Evolutionary conservation across 2,113 vertebrate genomes (phyloP), one percentile per base, ranked within the genome.

Genomic region (Scomber colias): DNA sequence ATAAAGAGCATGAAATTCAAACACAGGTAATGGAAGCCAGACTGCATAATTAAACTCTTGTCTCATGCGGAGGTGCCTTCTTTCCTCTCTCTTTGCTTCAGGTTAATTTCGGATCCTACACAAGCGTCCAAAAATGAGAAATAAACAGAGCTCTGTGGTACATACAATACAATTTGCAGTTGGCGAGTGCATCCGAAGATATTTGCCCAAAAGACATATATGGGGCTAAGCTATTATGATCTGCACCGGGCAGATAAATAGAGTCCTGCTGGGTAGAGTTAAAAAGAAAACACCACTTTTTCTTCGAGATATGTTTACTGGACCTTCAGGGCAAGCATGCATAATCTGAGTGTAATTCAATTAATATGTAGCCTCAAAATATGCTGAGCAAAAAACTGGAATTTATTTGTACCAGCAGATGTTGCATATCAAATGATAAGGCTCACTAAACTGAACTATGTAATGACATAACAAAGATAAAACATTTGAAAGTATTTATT

Each of bases 1-100:
- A 84, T 88, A 90, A 91, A 87, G 61, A 89, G 78, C 78, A 86
- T 87, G 78, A 79, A 85, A 87, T 90, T 82, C 68, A 89, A 84
- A 90, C 72, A 68, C 67, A 82, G 79, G 83, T 90, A 89, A 86
- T 84, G 53, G 56, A 87, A 53, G 64, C 62, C 45, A 3, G 57
- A 51, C 65, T 79, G 44, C 63, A 83, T 90, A 87, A 87, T 87
- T 82, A 90, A 35, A 61, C 71, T 84, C 46, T 62, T 57, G 65
- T 82, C 70, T 86, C 55, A 65, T 53, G 61, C 54, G 40, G 82
- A 64, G 67, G 48, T 55, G 50, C 60, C 19, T 84, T 70, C 62
- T 10, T 75, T 88, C 27, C 10, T 31, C 24, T 72, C 44, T 72
- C 44, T 57, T 65, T 79, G 71, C 80, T 79, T 69, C 62, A 55